Conservation (phyloP, 2,797 vertebrate species). For the Sphenopsis melanotis region DNA sequence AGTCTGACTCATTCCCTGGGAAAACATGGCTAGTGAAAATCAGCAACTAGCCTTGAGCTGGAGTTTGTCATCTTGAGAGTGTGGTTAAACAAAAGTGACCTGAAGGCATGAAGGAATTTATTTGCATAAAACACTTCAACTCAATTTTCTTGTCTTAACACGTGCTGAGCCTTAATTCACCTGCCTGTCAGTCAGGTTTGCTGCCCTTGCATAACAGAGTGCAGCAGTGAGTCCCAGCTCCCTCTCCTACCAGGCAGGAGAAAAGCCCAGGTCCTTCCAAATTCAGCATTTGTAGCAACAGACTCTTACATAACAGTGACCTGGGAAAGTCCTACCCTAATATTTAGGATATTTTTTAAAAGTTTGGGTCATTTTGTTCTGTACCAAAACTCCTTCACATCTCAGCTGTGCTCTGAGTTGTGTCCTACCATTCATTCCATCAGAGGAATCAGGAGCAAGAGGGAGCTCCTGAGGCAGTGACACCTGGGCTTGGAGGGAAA, state of each 20-base stretch:
- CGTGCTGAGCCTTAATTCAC: not conserved
- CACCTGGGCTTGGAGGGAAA: not conserved
- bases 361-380: not conserved
- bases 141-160: not conserved
- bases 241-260: not conserved
- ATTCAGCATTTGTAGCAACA: not conserved
- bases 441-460: not conserved
- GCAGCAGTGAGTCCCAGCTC: not conserved
- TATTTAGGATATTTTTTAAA: not conserved
- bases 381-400: not conserved
- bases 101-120: not conserved
- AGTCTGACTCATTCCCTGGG: not conserved
- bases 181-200: not conserved
- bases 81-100: not conserved
- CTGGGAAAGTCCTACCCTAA: not conserved
- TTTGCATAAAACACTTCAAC: not conserved
- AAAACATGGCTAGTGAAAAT: not conserved
- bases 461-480: not conserved
- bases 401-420: not conserved
- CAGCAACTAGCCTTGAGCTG: not conserved
- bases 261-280: not conserved
- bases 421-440: too few relatives aligned
- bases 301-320: not conserved
- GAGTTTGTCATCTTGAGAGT: not conserved
- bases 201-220: not conserved